Evolutionary conservation across 2,113 vertebrate genomes (phyloP).

Genomic region (Tragelaphus strepsiceros): DNA sequence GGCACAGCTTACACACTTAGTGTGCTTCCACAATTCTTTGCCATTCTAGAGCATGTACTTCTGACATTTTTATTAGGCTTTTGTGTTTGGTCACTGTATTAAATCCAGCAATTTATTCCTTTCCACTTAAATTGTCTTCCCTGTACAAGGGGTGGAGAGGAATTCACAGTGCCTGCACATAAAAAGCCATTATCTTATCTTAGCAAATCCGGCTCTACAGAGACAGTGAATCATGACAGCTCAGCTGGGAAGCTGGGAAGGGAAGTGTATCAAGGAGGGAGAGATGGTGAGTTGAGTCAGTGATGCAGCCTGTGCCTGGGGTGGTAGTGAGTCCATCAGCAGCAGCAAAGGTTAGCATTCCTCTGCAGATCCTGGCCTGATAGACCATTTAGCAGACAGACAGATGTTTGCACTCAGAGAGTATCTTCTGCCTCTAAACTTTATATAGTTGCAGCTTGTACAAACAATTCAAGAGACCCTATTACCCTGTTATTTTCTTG

Average conservation of each 20-base stretch:
- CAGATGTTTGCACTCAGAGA: neutral
- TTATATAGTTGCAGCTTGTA: neutral
- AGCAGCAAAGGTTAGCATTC: neutral
- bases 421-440: neutral
- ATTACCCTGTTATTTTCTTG: neutral
- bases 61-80: constrained; percentile 61
- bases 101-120: constrained; percentile 54
- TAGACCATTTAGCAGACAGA: neutral
- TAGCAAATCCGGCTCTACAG: constrained; percentile 18
- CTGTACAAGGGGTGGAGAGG: neutral
- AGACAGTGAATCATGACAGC: constrained; percentile 9
- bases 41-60: neutral
- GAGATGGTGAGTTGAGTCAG: neutral
- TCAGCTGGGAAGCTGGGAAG: neutral
- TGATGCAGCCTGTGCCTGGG: neutral
- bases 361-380: neutral
- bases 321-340: neutral
- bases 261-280: neutral
- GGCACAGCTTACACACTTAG: neutral
- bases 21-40: neutral
- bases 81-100: constrained; percentile 58
- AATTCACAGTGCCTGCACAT: constrained; percentile 22
- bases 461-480: neutral
- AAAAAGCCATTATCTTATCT: constrained; percentile 50
- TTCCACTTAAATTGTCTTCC: constrained; percentile 50